These are phyloP conservation scores for Macrotus californicus DNA, from an alignment of 2,113 vertebrate genomes.

Conservation along the genomic window DNA sequence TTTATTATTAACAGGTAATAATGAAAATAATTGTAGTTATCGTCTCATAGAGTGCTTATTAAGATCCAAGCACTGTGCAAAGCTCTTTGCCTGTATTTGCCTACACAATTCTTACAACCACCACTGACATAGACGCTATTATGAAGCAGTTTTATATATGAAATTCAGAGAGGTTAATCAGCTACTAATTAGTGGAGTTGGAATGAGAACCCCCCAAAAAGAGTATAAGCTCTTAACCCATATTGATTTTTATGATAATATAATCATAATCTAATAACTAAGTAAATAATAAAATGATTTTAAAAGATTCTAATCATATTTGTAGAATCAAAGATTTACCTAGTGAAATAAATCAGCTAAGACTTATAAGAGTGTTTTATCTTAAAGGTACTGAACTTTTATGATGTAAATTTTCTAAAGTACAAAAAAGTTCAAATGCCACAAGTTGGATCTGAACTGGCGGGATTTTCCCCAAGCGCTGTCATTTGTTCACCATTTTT, in stretches of 20 bases:
- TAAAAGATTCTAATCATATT: not conserved
- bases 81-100: not conserved
- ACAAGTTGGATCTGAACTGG: not conserved
- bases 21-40: not conserved
- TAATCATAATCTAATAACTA: slow-evolving; percentile 6
- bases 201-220: not conserved
- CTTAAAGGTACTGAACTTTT: not conserved
- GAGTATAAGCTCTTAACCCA: not conserved
- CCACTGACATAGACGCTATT: not conserved
- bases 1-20: not conserved
- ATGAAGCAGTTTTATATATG: not conserved
- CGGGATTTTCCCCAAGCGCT: not conserved
- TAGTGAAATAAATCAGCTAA: not conserved
- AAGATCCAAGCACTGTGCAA: not conserved
- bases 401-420: not conserved
- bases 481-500: not conserved
- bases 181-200: not conserved
- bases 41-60: not conserved
- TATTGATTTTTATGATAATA: not conserved
- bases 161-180: not conserved
- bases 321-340: not conserved
- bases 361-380: not conserved
- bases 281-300: not conserved
- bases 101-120: not conserved
- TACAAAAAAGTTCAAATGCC: not conserved